Percentiles rank a stretch among this genome's conserved stretches.
These are phyloP conservation scores for Nudaria mundana DNA, from an alignment of 2,888 invertebrate genomes.

Conservation along the genomic window DNA sequence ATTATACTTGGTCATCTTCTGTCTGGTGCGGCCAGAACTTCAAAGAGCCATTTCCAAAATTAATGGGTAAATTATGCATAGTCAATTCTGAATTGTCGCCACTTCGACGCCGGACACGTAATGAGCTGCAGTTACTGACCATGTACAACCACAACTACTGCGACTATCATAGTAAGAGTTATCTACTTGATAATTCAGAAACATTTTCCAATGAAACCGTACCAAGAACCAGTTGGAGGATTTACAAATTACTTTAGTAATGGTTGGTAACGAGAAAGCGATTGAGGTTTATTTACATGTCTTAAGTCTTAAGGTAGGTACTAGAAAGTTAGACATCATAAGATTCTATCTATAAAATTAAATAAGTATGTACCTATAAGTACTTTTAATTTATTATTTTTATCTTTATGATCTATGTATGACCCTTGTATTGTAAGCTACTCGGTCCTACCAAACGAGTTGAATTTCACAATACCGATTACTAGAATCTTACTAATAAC, in stretches of 20 bases:
- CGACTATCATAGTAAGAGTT: slow-evolving; percentile 47
- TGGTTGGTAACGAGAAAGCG: too few relatives aligned
- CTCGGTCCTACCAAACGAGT: too few relatives aligned
- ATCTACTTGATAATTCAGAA: slow-evolving; percentile 36
- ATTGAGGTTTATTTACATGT: too few relatives aligned
- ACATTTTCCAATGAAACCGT: slow-evolving; percentile 35
- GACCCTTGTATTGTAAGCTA: too few relatives aligned
- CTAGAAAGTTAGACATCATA: slow-evolving; percentile 10
- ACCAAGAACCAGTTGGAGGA: slow-evolving; percentile 16
- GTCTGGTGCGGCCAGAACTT: slow-evolving; percentile 66
- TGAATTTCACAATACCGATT: too few relatives aligned
- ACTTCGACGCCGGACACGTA: slow-evolving; percentile 61
- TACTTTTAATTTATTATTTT: too few relatives aligned
- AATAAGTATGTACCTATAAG: too few relatives aligned
- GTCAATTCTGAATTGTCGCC: slow-evolving; percentile 70
- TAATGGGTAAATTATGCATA: slow-evolving; percentile 77
- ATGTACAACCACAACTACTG: slow-evolving; percentile 50
- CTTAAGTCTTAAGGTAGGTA: slow-evolving; percentile 11
- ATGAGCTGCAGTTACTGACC: slow-evolving; percentile 57
- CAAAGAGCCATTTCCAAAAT: slow-evolving; percentile 73
- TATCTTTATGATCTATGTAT: too few relatives aligned
- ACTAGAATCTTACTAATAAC: too few relatives aligned
- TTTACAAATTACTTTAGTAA: slow-evolving; percentile 27
- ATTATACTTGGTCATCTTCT: slow-evolving; percentile 63
- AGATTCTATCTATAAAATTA: too few relatives aligned